phyloP scores from a whole-genome alignment of 2,797 vertebrate genomes.

The Myoxocephalus aenaeus region DNA sequence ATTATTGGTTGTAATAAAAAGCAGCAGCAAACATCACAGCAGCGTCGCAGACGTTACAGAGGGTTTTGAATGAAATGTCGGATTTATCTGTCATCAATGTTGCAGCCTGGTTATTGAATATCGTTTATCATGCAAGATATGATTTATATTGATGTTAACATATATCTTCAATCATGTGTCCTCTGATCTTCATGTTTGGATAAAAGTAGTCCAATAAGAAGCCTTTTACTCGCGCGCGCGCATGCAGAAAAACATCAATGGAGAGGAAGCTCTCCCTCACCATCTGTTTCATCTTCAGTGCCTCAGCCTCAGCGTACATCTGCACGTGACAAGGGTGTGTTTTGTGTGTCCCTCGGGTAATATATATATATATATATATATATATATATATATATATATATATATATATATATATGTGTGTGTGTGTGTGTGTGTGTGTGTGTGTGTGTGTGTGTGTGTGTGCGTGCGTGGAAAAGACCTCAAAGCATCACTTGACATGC shows the following conservation, averaged over 20 bases:
- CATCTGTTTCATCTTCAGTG: conserved; percentile 50
- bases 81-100: conserved; percentile 3
- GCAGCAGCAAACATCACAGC: conserved; percentile 31
- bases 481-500: conserved; percentile 55
- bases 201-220: conserved; percentile 18
- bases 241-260: conserved; percentile 52
- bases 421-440: too few species aligned
- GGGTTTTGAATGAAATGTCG: conserved; percentile 16
- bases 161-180: background rate
- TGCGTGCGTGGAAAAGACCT: conserved; percentile 22
- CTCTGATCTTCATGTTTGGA: conserved; percentile 10
- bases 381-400: too few species aligned
- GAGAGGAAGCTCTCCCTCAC: conserved; percentile 40
- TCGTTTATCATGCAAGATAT: background rate
- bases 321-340: conserved; percentile 56
- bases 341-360: too few species aligned
- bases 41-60: conserved; percentile 4
- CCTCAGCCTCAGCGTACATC: conserved; percentile 32
- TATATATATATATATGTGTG: background rate
- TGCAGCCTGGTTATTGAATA: background rate
- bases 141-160: background rate
- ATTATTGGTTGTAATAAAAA: conserved; percentile 28
- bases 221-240: conserved; percentile 30
- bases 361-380: background rate
- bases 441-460: background rate